phyloP scores from a whole-genome alignment of 2,113 vertebrate genomes.

The Gnathonemus echidnorhynchus region DNA sequence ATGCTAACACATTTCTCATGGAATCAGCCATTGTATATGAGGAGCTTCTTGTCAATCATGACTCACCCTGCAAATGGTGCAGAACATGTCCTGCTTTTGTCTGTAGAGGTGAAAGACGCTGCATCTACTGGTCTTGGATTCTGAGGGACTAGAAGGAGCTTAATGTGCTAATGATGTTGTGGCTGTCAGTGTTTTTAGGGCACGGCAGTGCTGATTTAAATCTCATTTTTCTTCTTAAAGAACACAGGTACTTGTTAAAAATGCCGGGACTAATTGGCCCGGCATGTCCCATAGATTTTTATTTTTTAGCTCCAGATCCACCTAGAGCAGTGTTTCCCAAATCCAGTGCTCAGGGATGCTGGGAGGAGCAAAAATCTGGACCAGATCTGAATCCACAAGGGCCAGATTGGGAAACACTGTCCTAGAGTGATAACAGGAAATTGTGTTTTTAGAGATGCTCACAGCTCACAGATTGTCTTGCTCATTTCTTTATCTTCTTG shows the following conservation, averaged over 20 bases:
- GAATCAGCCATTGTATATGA: background rate
- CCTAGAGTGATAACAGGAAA: background rate
- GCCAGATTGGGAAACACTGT: background rate
- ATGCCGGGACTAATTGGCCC: conserved; percentile 14
- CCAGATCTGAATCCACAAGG: background rate
- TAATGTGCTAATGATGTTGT: background rate
- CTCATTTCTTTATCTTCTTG: background rate
- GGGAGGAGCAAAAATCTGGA: background rate
- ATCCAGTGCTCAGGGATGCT: background rate
- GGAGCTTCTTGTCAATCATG: conserved; percentile 10
- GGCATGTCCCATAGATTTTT: background rate
- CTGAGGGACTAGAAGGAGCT: background rate
- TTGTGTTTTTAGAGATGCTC: background rate
- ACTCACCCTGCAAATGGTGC: background rate
- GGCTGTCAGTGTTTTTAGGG: background rate
- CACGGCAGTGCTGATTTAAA: conserved; percentile 5
- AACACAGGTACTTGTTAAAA: conserved; percentile 7
- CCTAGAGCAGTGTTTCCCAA: background rate
- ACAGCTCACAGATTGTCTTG: background rate
- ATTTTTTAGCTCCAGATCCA: background rate
- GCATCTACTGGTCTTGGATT: background rate
- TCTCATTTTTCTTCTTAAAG: conserved; percentile 3
- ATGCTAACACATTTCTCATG: conserved; percentile 9
- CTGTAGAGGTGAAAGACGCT: background rate
- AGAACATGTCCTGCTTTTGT: background rate